Evolutionary conservation across 2,797 vertebrate species (phyloP).

Genomic region (Ispidina picta): DNA sequence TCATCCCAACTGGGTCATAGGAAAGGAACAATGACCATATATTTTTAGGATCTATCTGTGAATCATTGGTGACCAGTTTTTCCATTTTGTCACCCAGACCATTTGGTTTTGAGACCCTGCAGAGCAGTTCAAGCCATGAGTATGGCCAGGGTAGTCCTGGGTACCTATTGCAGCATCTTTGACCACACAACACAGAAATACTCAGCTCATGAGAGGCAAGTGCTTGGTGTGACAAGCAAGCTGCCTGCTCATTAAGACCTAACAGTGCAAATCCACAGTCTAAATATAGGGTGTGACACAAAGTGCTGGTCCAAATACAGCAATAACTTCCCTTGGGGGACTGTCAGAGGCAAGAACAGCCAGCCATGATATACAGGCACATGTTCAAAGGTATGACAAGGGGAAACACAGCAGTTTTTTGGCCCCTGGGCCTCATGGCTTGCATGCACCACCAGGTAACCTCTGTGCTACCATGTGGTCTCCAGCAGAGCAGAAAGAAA

Average conservation of each 20-base stretch:
- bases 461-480: background rate
- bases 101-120: background rate
- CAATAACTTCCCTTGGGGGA: background rate
- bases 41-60: constrained; percentile 71
- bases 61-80: constrained; percentile 65
- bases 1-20: constrained; percentile 65
- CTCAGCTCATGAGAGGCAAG: fast-evolving
- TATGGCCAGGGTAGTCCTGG: background rate
- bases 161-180: background rate
- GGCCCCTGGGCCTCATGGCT: background rate
- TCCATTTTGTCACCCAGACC: constrained; percentile 67
- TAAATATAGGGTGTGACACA: background rate
- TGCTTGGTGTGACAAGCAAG: background rate
- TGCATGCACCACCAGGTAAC: background rate
- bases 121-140: background rate
- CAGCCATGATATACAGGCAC: background rate
- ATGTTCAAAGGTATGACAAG: background rate
- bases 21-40: constrained; percentile 67
- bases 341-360: background rate
- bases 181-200: background rate
- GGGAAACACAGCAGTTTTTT: background rate
- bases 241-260: background rate
- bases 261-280: constrained; percentile 42
- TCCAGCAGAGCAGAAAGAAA: background rate
- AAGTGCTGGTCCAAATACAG: background rate